phyloP scores from a whole-genome alignment of 2,888 invertebrate species.

The Chorisops tibialis region DNA sequence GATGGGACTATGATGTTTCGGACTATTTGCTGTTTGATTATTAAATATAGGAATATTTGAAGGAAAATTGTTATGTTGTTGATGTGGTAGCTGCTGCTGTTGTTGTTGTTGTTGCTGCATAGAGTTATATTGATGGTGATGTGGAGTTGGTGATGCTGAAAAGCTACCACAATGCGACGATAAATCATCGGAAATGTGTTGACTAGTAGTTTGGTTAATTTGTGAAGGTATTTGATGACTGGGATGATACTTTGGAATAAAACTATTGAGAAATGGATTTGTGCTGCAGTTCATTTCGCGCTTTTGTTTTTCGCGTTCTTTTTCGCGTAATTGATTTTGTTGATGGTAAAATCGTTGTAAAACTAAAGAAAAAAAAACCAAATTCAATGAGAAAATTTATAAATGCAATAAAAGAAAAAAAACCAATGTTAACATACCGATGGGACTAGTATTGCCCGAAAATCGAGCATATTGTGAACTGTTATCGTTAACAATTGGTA shows the following conservation, averaged over 20 bases:
- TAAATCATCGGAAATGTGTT: slow-evolving; percentile 19
- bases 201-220: slow-evolving; percentile 27
- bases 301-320: slow-evolving; percentile 45
- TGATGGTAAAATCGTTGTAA: slow-evolving; percentile 76
- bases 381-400: background rate
- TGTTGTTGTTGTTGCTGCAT: slow-evolving; percentile 41
- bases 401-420: background rate
- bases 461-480: slow-evolving; percentile 40
- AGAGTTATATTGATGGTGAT: slow-evolving; percentile 36
- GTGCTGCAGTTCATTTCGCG: slow-evolving; percentile 36
- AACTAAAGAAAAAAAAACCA: slow-evolving; percentile 49
- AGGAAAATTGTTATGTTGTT: background rate
- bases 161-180: background rate
- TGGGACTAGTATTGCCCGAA: slow-evolving; percentile 73
- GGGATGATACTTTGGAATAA: slow-evolving; percentile 39
- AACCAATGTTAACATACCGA: slow-evolving; percentile 51
- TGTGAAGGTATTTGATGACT: slow-evolving; percentile 32
- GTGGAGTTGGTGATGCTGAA: slow-evolving; percentile 17
- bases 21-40: slow-evolving; percentile 19
- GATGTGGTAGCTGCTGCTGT: slow-evolving; percentile 38
- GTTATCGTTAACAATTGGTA: slow-evolving; percentile 38
- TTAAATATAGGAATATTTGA: slow-evolving; percentile 27
- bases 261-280: slow-evolving; percentile 49
- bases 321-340: slow-evolving; percentile 67
- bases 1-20: slow-evolving; percentile 28